Evolutionary conservation across 64 coral and sea anemone species (phyloP), one percentile per base, ranked within the genome.

Genomic region (Exaiptasia diaphana): DNA sequence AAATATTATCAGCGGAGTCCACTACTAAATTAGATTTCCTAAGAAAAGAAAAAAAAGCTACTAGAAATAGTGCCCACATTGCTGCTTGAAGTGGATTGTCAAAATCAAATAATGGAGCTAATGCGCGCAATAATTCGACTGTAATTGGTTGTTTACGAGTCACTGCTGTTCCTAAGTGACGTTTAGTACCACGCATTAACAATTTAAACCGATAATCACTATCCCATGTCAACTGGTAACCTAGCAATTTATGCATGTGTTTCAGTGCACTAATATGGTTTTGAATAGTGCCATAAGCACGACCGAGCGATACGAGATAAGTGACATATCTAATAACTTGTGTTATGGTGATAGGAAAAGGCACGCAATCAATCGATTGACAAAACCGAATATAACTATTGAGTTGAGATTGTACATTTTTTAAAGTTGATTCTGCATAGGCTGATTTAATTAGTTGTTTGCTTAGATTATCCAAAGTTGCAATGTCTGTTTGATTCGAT

Each of bases 41-140:
- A 24, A 76, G 20, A 54, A 76, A 76, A n/a, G 73, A 76, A n/a
- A 34, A 76, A 53, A 75, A 54, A n/a, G 75, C 75, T 3, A 76
- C 48, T 41, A 77, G 11, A 40, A 78, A 78, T 0, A 78, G 18
- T 2, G 33, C 53, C 75, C 75, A 78, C 75, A 78, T 78, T 12
- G 75, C 75, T 26, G 20, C 75, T 0, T 78, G 75, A 0, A 78
- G 34, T 40, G 52, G 52, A 59, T 57, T 57, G 26, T 59, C 34
- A 2, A 54, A 41, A 35, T 60, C 50, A 24, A 78, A 78, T 57
- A 60, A 37, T 12, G 1, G 75, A 1, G 53, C 50, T 3, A 56
- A 8, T 3, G 10, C 2, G 10, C 35, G 14, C 1, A 78, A 30
- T 34, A 78, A 78, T 23, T 36, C 1, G n/a, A 25, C 31, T 8